phyloP scores from a whole-genome alignment of 2,113 vertebrate species.

The Elachura formosa region DNA sequence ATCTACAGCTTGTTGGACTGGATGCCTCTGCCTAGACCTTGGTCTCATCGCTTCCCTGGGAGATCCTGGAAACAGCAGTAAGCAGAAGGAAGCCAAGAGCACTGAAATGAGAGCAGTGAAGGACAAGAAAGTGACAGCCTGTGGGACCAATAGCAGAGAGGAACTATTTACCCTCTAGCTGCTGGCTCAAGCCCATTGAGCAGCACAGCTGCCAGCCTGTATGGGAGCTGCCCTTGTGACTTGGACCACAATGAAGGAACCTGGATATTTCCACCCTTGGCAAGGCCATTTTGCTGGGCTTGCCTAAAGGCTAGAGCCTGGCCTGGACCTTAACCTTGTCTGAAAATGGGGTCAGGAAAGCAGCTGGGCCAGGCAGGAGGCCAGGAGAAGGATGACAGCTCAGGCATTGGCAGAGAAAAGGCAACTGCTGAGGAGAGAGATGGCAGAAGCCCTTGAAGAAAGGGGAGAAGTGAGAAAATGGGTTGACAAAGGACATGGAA shows the following conservation, averaged over 20 bases:
- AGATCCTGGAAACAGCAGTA: background rate
- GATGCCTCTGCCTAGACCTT: background rate
- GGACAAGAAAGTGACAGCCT: background rate
- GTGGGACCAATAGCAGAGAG: background rate
- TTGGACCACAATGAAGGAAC: slow-evolving; percentile 32
- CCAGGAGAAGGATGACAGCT: slow-evolving; percentile 15
- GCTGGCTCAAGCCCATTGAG: rapidly evolving
- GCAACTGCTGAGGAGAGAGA: background rate
- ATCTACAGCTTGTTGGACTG: background rate
- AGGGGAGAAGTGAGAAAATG: background rate
- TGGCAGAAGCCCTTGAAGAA: slow-evolving; percentile 4
- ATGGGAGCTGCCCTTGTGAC: slow-evolving; percentile 39
- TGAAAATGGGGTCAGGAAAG: slow-evolving; percentile 41
- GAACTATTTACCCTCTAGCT: background rate
- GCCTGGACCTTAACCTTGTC: slow-evolving; percentile 7
- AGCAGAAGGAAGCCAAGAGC: background rate
- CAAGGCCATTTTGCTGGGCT: background rate
- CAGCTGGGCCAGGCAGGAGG: slow-evolving; percentile 22
- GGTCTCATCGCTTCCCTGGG: background rate
- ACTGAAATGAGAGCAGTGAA: background rate
- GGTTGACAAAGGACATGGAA: background rate
- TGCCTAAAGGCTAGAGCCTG: background rate
- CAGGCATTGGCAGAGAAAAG: background rate
- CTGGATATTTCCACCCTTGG: slow-evolving; percentile 30
- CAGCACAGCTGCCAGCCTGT: slow-evolving; percentile 23